phyloP scores from a whole-genome alignment of 2,888 invertebrate genomes.

The Silvanus unidentatus region DNA sequence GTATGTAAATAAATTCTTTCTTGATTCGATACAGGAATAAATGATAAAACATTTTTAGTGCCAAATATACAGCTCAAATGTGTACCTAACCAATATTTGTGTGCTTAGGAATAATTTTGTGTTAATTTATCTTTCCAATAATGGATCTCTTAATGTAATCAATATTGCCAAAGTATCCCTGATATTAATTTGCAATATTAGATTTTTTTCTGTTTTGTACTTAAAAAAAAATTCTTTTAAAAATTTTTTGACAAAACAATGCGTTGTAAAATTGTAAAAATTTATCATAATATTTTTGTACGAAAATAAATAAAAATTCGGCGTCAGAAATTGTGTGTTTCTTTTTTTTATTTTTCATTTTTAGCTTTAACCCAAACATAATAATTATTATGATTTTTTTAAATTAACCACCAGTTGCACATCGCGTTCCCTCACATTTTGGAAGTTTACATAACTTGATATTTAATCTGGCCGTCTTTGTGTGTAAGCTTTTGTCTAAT shows the following conservation, averaged over 20 bases:
- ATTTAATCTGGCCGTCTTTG: not conserved
- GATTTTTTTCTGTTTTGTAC: slow-evolving; percentile 11
- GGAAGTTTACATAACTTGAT: slow-evolving; percentile 7
- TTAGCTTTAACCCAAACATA: too few relatives aligned
- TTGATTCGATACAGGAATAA: slow-evolving; percentile 2
- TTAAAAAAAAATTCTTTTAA: slow-evolving; percentile 5
- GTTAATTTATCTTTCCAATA: slow-evolving; percentile 13
- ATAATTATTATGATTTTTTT: too few relatives aligned
- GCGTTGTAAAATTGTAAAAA: slow-evolving; percentile 30
- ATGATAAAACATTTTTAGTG: slow-evolving; percentile 17
- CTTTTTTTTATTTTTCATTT: slow-evolving; percentile 5
- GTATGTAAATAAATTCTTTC: slow-evolving; percentile 10
- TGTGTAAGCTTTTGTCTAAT: not conserved
- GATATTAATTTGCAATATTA: slow-evolving; percentile 9
- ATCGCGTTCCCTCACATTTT: slow-evolving; percentile 7
- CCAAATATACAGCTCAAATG: slow-evolving; percentile 27
- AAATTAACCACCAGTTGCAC: slow-evolving; percentile 14
- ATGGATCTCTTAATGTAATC: slow-evolving; percentile 12
- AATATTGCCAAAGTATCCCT: slow-evolving; percentile 12
- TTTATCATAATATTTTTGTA: slow-evolving; percentile 36
- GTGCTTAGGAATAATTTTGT: slow-evolving; percentile 9
- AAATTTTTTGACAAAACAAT: not conserved
- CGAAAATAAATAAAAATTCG: slow-evolving; percentile 33
- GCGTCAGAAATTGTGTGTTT: slow-evolving; percentile 8
- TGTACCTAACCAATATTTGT: slow-evolving; percentile 22